Conservation (phyloP, 2,888 invertebrate species). For the Rhagium mordax region DNA sequence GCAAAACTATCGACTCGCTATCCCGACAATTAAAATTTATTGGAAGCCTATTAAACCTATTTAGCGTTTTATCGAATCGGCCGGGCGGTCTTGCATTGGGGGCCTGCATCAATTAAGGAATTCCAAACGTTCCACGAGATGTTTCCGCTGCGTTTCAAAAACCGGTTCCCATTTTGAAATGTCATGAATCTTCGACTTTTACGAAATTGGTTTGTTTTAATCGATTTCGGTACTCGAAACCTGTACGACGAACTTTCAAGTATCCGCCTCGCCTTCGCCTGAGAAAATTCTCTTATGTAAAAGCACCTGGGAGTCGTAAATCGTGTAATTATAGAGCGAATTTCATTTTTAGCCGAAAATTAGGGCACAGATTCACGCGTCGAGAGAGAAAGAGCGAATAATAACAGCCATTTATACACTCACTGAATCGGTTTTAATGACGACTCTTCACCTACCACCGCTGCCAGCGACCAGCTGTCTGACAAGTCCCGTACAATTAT, state of each 20-base stretch:
- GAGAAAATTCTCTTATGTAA: neutral
- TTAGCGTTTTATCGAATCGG: neutral
- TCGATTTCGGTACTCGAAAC: neutral
- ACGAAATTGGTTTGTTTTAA: neutral
- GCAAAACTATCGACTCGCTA: neutral
- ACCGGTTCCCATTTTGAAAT: slow-evolving; percentile 12
- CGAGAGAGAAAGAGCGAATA: neutral
- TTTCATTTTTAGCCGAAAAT: neutral
- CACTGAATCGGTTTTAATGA: neutral
- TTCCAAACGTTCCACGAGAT: slow-evolving; percentile 15
- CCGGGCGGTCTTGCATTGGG: neutral
- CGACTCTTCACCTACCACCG: neutral
- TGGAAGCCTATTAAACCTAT: neutral
- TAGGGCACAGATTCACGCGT: neutral
- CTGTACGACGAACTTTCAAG: neutral
- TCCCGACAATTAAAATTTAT: neutral
- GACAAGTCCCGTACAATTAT: neutral
- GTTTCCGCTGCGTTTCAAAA: slow-evolving; percentile 8
- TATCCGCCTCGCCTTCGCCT: neutral
- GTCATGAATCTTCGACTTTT: slow-evolving; percentile 21
- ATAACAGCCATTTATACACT: neutral
- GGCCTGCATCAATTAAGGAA: neutral
- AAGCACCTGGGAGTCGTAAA: neutral
- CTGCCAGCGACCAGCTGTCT: neutral
- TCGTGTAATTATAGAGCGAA: neutral